phyloP scores from a whole-genome alignment of 2,113 vertebrate species.

The Engraulis encrasicolus region DNA sequence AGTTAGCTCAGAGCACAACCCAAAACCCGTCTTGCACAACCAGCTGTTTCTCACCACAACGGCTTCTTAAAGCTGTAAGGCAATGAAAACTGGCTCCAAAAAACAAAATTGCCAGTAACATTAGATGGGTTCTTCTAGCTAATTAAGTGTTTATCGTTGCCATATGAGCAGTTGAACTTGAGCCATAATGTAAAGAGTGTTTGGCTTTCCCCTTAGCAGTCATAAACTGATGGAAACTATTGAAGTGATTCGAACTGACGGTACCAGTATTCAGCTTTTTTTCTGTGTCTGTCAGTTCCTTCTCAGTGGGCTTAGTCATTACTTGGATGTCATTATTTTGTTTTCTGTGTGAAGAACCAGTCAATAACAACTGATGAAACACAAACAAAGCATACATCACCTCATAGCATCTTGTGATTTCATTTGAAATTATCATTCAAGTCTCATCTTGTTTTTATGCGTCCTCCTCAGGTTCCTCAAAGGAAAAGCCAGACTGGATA shows the following conservation, averaged over 20 bases:
- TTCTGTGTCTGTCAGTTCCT: neutral
- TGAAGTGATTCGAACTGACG: neutral
- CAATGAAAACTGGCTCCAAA: neutral
- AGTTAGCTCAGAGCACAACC: neutral
- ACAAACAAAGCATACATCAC: no score
- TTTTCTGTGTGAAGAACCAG: neutral
- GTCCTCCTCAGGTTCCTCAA: constrained; percentile 89
- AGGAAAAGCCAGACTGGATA: constrained; percentile 93
- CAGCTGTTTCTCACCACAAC: neutral
- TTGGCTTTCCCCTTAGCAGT: neutral
- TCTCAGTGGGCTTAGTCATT: neutral
- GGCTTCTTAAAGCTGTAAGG: neutral
- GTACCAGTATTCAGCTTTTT: neutral
- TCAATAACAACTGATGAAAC: neutral
- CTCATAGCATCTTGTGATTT: no score
- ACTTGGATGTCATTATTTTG: neutral
- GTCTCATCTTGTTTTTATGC: neutral
- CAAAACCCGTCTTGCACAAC: neutral
- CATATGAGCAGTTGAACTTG: neutral
- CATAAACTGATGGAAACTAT: neutral
- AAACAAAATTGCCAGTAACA: neutral
- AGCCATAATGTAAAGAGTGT: neutral
- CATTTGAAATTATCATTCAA: no score
- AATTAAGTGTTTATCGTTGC: neutral
- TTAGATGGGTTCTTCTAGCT: neutral